Base-by-base conservation (phyloP, 1,140 invertebrate genomes). In the Hypsibius dujardini region DNA sequence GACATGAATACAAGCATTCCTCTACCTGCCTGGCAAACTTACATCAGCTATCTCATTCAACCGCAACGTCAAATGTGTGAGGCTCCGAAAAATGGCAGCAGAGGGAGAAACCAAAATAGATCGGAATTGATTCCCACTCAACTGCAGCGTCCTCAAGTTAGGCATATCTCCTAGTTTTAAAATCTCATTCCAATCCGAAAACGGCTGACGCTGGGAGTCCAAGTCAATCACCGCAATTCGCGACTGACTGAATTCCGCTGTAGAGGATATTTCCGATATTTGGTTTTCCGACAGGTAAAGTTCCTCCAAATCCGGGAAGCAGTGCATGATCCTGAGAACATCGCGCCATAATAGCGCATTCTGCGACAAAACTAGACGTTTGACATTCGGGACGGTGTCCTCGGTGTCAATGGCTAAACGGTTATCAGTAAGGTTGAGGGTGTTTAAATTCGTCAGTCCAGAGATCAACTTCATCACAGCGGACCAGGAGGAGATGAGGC, bases 181-280 rank as follows among this genome's bases (percentile, higher is more conserved):
- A 46, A 93, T 79, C 79, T 92, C 87, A 70, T 84, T 77, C 87
- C 90, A 94, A 73, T 82, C 81, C 71, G 80, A 77, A 67, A 95
- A 84, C 40, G 83, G 81, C 79, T 93, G 94, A 28, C 85, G 85
- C 79, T 90, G 87, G n/a, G 94, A 79, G 73, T 88, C 85, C 2
- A 94, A 76, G 74, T 79, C 77, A 75, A 78, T 79, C 59, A 86
- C 7, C 50, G 7, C n/a, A 56, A 56, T 7, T n/a, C 28, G 28
- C 28, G 28, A 28, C 28, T 28, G 28, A 28, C 28, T 28, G 28
- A 28, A 28, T 28, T 28, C 28, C 28, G 28, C 7, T 56, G 50
- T n/a, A 12, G 50, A 56, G n/a, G n/a, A 12, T 56, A 56, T 56
- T 56, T n/a, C 50, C 50, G 50, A 56, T n/a, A 56, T 56, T 7